Evolutionary conservation across 2,113 vertebrate genomes (phyloP).

Genomic region (Nesogale talazaci): DNA sequence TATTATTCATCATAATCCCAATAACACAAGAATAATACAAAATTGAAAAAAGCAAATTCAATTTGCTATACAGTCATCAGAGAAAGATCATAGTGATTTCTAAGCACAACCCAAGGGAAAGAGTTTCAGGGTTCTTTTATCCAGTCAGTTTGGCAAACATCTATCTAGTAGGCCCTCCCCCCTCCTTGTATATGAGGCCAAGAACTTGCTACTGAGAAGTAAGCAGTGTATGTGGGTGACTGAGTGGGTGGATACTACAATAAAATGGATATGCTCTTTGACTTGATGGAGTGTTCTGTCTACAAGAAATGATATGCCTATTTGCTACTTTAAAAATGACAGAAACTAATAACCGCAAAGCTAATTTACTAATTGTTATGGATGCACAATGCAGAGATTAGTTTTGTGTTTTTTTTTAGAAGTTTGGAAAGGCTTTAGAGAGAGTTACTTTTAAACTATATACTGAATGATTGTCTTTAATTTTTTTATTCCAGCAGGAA

Average conservation of each 20-base stretch:
- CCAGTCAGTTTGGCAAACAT: background rate
- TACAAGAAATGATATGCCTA: background rate
- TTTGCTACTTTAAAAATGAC: background rate
- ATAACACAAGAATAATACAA: slow-evolving; percentile 77
- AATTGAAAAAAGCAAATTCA: slow-evolving; percentile 81
- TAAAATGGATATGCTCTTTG: background rate
- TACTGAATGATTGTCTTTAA: background rate
- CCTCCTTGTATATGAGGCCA: background rate
- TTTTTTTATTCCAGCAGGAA: background rate
- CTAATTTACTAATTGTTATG: background rate
- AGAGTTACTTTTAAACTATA: background rate
- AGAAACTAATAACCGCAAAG: background rate
- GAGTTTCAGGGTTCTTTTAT: background rate
- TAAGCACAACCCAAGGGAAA: slow-evolving; percentile 37
- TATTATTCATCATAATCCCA: slow-evolving; percentile 81
- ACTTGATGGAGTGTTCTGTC: background rate
- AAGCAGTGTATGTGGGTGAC: rapidly evolving
- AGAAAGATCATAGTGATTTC: slow-evolving; percentile 58
- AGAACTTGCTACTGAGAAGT: background rate
- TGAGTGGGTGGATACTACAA: background rate
- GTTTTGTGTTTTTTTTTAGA: background rate
- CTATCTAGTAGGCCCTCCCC: background rate
- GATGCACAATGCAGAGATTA: background rate
- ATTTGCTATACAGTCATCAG: slow-evolving; percentile 70
- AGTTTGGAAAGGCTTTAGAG: slow-evolving; percentile 10